phyloP scores from a whole-genome alignment of 2,113 vertebrate genomes.

The Pan paniscus region DNA sequence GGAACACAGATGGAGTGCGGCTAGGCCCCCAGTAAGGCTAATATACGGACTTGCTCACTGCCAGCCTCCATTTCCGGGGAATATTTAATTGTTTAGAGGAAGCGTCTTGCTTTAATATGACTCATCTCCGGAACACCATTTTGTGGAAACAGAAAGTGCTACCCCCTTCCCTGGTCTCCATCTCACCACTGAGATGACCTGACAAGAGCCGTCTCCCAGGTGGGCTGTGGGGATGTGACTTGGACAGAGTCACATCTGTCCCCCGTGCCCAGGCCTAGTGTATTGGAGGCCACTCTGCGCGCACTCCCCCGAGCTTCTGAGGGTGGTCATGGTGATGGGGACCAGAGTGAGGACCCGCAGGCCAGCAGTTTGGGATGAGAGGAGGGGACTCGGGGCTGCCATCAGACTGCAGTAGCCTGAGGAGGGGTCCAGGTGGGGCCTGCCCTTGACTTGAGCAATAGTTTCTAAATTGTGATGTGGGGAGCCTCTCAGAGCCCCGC shows the following conservation, averaged over 20 bases:
- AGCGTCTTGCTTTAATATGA: slow-evolving; percentile 34
- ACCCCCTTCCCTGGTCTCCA: background rate
- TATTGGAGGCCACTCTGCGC: rapidly evolving
- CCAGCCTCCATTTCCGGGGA: background rate
- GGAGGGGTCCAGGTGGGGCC: rapidly evolving
- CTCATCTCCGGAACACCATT: background rate
- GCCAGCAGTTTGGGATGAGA: too few relatives aligned
- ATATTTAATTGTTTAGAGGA: slow-evolving; percentile 27
- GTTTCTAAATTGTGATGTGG: background rate
- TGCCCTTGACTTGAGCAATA: background rate
- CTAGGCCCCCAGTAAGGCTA: background rate
- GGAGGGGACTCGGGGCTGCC: rapidly evolving
- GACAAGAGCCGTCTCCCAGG: background rate
- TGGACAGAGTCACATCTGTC: rapidly evolving
- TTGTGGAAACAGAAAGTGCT: background rate
- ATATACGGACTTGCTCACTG: background rate
- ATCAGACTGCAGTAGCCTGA: too few relatives aligned
- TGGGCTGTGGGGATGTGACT: background rate
- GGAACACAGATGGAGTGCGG: background rate
- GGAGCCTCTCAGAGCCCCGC: rapidly evolving
- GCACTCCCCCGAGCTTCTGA: rapidly evolving
- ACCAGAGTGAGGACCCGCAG: rapidly evolving
- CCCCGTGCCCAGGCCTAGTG: rapidly evolving
- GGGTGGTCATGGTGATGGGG: rapidly evolving
- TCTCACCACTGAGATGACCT: rapidly evolving